A percentile compares a stretch with the other conserved stretches of the same genome.
These are phyloP conservation scores for Rhopalosiphum nymphaeae DNA, from an alignment of 2,888 invertebrate species.

Conservation along the genomic window DNA sequence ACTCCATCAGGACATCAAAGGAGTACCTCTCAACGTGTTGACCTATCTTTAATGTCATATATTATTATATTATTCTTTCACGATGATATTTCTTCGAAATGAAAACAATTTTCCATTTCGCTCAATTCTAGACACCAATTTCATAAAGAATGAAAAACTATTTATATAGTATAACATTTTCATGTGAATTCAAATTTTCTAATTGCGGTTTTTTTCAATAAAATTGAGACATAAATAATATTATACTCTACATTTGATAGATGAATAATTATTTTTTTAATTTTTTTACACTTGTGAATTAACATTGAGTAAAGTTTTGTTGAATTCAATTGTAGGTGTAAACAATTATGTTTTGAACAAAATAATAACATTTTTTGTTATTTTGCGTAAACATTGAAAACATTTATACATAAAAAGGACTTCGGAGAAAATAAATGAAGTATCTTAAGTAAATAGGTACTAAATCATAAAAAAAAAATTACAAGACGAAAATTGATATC, in stretches of 20 bases:
- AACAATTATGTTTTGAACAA: not conserved
- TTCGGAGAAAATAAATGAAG: not conserved
- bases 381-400: not conserved
- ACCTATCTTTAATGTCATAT: not conserved
- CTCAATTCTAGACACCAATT: not conserved
- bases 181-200: not conserved
- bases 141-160: not conserved
- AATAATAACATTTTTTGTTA: not conserved
- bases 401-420: not conserved
- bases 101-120: not conserved
- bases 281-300: not conserved
- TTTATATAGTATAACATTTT: not conserved
- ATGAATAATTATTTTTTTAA: not conserved
- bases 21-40: not conserved
- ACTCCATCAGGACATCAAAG: not conserved
- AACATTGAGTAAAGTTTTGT: not conserved
- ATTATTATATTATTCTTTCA: conserved; percentile 18
- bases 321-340: not conserved
- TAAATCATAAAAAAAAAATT: not conserved
- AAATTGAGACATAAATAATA: not conserved
- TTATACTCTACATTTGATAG: not conserved
- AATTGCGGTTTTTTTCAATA: not conserved
- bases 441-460: not conserved
- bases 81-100: not conserved
- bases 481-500: not conserved